These are phyloP conservation scores for Borostomias antarcticus DNA, from an alignment of 2,797 vertebrate genomes.

Conservation along the genomic window DNA sequence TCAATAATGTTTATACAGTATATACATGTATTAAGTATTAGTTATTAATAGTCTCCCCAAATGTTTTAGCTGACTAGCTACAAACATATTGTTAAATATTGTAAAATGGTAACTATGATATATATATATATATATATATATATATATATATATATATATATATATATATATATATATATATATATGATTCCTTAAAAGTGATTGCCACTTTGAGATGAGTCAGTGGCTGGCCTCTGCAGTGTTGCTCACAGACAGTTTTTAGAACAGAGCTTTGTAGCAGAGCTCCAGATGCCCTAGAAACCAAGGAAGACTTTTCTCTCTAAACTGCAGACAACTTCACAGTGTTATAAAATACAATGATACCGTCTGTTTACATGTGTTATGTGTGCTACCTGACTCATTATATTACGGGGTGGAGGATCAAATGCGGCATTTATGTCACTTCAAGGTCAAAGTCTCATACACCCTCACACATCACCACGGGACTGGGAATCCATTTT, in stretches of 20 bases:
- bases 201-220: slow-evolving; percentile 50
- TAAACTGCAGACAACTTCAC: neutral
- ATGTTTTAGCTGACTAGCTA: slow-evolving; percentile 12
- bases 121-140: no score
- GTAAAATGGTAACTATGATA: slow-evolving; percentile 50
- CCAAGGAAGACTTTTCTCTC: neutral
- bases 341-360: neutral
- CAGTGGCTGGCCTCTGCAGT: slow-evolving; percentile 35
- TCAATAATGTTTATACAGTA: no score
- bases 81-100: slow-evolving; percentile 36
- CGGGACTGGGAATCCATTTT: neutral
- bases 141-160: no score
- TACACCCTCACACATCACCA: neutral
- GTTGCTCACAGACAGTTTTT: slow-evolving; percentile 39
- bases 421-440: no score
- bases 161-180: no score
- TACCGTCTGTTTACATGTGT: no score
- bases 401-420: neutral
- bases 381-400: neutral
- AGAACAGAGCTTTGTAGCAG: slow-evolving; percentile 12
- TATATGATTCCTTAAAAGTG: no score
- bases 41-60: neutral
- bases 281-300: neutral
- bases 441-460: no score
- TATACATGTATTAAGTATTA: no score